phyloP scores from a whole-genome alignment of 2,113 vertebrate genomes.

The Kryptolebias marmoratus region DNA sequence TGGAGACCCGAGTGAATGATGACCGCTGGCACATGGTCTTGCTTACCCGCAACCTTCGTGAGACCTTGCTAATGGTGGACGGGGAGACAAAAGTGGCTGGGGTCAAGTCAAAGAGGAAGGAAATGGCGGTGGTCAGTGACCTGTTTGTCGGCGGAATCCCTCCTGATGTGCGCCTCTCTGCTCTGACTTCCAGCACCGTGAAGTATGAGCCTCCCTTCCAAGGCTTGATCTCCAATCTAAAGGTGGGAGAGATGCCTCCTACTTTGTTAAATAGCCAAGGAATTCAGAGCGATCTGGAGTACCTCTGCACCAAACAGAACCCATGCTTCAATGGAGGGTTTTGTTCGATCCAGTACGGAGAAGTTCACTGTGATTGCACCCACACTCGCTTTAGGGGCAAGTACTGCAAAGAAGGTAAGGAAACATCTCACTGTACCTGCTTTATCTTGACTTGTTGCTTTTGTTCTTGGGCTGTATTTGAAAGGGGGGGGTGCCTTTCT shows the following conservation, averaged over 20 bases:
- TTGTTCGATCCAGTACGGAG: conserved; percentile 88
- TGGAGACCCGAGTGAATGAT: conserved; percentile 85
- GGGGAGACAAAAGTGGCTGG: conserved; percentile 87
- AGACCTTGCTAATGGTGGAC: conserved; percentile 89
- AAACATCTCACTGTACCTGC: background rate
- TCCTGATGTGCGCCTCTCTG: conserved; percentile 90
- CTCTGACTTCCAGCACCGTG: conserved; percentile 90
- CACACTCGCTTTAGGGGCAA: conserved; percentile 90
- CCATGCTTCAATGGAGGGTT: conserved; percentile 94
- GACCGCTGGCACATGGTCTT: conserved; percentile 95
- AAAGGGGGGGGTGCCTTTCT: background rate
- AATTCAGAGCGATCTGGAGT: conserved; percentile 88
- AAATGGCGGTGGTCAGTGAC: conserved; percentile 92
- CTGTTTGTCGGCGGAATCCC: conserved; percentile 93
- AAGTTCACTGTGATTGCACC: conserved; percentile 91
- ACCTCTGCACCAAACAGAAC: conserved; percentile 88
- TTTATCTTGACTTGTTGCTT: background rate
- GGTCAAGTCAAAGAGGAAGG: conserved; percentile 90
- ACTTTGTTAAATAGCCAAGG: conserved; percentile 89
- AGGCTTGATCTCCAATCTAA: conserved; percentile 90
- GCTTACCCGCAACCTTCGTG: conserved; percentile 88
- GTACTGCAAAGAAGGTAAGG: conserved; percentile 96
- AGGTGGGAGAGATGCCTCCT: conserved; percentile 89
- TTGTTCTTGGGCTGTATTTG: background rate
- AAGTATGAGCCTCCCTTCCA: conserved; percentile 92